A percentile compares a stretch with the other conserved stretches of the same genome.
Evolutionary conservation across 2,888 invertebrate species (phyloP).

Genomic region (Tachina grossa): DNA sequence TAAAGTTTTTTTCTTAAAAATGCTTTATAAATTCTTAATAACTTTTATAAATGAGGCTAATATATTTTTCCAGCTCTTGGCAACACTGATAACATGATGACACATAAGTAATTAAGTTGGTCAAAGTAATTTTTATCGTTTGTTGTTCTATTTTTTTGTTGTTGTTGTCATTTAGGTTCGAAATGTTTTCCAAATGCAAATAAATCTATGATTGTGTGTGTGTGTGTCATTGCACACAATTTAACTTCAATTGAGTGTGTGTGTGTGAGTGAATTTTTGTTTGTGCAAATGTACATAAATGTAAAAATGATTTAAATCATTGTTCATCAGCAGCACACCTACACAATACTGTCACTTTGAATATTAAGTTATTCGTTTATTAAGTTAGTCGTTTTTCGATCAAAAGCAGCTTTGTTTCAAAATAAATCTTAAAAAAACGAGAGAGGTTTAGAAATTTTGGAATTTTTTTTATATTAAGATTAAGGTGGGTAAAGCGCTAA

Average conservation of each 20-base stretch:
- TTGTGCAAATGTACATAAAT: slow-evolving; percentile 15
- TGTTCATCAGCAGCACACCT: slow-evolving; percentile 59
- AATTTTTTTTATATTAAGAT: too few relatives aligned
- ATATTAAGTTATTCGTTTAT: slow-evolving; percentile 58
- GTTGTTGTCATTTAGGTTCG: slow-evolving; percentile 42
- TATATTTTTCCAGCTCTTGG: background rate
- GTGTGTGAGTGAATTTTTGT: slow-evolving; percentile 12
- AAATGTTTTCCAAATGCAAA: slow-evolving; percentile 55
- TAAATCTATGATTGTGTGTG: slow-evolving; percentile 60
- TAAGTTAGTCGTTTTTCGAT: slow-evolving; percentile 41
- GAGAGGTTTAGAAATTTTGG: background rate
- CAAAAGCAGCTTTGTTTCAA: slow-evolving; percentile 11
- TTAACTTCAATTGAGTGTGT: slow-evolving; percentile 50
- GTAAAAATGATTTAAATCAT: slow-evolving; percentile 60
- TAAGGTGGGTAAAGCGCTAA: too few relatives aligned
- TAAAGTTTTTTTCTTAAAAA: too few relatives aligned
- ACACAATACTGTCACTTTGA: slow-evolving; percentile 41
- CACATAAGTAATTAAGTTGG: slow-evolving; percentile 63
- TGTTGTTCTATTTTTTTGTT: background rate
- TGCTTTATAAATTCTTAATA: too few relatives aligned
- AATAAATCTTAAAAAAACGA: slow-evolving; percentile 13
- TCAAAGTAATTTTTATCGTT: slow-evolving; percentile 54
- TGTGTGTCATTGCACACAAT: slow-evolving; percentile 66
- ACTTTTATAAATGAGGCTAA: too few relatives aligned
- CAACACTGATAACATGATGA: background rate